These are phyloP conservation scores for Scarus forsteni DNA, from an alignment of 2,797 vertebrate species.

Conservation along the genomic window DNA sequence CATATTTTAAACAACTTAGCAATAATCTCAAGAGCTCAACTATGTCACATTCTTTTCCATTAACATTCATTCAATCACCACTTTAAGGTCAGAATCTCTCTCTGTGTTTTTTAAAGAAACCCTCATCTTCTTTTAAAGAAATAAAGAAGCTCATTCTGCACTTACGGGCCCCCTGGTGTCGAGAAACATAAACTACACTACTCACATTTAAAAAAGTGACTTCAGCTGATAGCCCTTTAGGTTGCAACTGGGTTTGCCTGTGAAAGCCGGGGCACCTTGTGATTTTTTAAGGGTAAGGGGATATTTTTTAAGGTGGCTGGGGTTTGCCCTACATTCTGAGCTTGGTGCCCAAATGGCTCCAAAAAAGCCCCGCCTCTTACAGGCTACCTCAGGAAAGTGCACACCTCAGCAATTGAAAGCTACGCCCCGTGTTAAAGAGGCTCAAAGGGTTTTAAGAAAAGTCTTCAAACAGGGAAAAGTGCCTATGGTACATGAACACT, in stretches of 20 bases:
- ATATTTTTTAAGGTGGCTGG: slow-evolving; percentile 65
- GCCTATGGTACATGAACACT: slow-evolving; percentile 31
- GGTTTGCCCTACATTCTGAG: slow-evolving; percentile 86
- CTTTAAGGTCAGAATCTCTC: slow-evolving; percentile 50
- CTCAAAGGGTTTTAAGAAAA: slow-evolving; percentile 37
- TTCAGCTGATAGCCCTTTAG: slow-evolving; percentile 85
- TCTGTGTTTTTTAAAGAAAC: slow-evolving; percentile 22
- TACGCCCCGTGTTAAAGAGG: slow-evolving; percentile 51
- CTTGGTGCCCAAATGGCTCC: slow-evolving; percentile 83
- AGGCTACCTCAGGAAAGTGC: slow-evolving; percentile 71
- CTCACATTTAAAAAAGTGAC: slow-evolving; percentile 62
- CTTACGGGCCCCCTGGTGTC: slow-evolving; percentile 54
- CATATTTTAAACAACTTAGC: slow-evolving; percentile 9
- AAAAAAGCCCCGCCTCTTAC: slow-evolving; percentile 84
- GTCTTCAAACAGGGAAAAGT: slow-evolving; percentile 40
- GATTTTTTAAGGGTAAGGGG: slow-evolving; percentile 40
- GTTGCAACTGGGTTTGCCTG: slow-evolving; percentile 74
- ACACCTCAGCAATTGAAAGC: slow-evolving; percentile 70
- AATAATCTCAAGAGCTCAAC: slow-evolving; percentile 43
- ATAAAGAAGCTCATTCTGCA: background rate
- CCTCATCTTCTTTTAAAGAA: background rate
- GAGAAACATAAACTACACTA: slow-evolving; percentile 36
- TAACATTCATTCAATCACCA: slow-evolving; percentile 46
- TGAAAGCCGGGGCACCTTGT: slow-evolving; percentile 82
- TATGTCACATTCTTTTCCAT: slow-evolving; percentile 50